Conservation (phyloP, 2,113 vertebrate species). For the Sinocyclocheilus rhinocerous region DNA sequence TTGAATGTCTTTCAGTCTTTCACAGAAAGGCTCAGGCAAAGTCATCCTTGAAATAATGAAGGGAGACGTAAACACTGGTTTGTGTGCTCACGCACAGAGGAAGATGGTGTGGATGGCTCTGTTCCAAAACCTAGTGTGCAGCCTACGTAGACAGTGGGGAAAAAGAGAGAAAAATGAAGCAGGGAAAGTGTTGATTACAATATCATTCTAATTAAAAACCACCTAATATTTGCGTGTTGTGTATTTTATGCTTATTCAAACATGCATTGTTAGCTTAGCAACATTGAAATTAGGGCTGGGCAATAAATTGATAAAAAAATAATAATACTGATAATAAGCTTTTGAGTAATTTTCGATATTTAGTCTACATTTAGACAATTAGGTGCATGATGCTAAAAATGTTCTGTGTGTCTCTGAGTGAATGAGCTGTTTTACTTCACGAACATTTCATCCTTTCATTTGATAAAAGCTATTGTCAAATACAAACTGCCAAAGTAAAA, state of each 20-base stretch:
- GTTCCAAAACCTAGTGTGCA: constrained; percentile 7
- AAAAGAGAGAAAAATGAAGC: background rate
- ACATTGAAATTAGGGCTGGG: background rate
- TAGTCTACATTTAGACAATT: no score
- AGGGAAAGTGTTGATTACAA: background rate
- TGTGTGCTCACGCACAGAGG: constrained; percentile 39
- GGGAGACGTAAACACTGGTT: constrained; percentile 10
- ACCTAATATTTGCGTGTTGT: background rate
- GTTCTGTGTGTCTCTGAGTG: no score
- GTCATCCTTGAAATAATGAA: constrained; percentile 24
- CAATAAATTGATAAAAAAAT: background rate
- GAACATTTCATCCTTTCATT: no score
- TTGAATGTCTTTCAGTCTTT: constrained; percentile 25
- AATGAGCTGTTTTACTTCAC: no score
- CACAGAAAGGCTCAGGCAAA: constrained; percentile 24
- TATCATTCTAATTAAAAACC: background rate
- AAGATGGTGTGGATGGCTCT: constrained; percentile 16
- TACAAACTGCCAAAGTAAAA: no score
- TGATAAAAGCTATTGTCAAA: no score
- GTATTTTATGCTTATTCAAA: background rate
- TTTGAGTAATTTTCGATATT: no score
- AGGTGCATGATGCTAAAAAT: no score
- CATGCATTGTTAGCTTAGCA: background rate
- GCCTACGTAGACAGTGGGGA: background rate
- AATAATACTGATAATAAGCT: no score